phyloP scores from a whole-genome alignment of 2,888 invertebrate species.

The Nasonovia ribisnigri region DNA sequence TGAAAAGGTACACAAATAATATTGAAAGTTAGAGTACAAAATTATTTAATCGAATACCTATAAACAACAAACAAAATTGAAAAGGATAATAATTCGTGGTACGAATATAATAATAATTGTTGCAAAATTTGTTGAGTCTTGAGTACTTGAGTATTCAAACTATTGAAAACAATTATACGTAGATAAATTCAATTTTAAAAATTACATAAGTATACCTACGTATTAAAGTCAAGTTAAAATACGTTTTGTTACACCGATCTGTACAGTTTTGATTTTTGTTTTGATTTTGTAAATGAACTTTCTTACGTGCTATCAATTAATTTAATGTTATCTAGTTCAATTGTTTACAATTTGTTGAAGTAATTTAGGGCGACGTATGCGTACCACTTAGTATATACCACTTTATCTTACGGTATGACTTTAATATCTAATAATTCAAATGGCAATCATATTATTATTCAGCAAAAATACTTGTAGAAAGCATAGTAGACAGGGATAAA shows the following conservation, averaged over 20 bases:
- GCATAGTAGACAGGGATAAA: not conserved
- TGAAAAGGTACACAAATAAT: not conserved
- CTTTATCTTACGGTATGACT: not conserved
- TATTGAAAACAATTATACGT: not conserved
- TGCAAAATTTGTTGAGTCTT: too few relatives aligned
- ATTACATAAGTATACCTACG: not conserved
- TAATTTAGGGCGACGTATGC: not conserved
- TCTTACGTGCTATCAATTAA: constrained; percentile 1
- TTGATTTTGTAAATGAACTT: not conserved
- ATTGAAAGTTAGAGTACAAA: not conserved
- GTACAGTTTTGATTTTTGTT: not conserved
- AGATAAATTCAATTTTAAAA: not conserved
- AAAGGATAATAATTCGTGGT: not conserved
- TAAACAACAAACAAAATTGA: not conserved
- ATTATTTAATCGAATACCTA: not conserved
- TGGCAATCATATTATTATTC: constrained; percentile 42
- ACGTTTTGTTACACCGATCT: not conserved
- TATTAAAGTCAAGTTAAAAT: not conserved
- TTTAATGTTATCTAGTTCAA: constrained; percentile 26
- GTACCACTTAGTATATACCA: not conserved
- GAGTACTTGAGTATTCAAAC: not conserved
- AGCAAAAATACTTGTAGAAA: constrained; percentile 38
- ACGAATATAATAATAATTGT: not conserved
- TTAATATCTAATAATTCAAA: constrained; percentile 47
- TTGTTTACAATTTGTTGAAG: not conserved